These are phyloP conservation scores for Drosophila persimilis DNA, from an alignment of 1,140 invertebrate species.

Conservation along the genomic window DNA sequence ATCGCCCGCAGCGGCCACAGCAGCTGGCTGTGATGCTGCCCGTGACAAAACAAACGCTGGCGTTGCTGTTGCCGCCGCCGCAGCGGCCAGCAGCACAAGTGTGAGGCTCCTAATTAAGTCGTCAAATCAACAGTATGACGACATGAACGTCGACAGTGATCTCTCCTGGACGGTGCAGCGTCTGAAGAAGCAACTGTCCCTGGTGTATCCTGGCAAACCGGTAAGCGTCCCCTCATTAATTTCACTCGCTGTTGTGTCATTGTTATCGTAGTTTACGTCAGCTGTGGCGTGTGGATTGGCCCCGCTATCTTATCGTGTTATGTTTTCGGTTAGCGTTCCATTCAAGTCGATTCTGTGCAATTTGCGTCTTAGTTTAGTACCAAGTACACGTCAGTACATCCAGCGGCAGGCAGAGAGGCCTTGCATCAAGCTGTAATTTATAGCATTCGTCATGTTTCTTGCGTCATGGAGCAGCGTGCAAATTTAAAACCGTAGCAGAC, in stretches of 20 bases:
- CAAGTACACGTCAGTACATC: conserved; percentile 61
- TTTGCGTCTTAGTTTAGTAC: conserved; percentile 53
- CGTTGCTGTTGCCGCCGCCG: neutral
- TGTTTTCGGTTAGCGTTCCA: conserved; percentile 24
- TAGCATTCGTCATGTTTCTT: conserved; percentile 32
- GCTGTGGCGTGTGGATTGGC: neutral
- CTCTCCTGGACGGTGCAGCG: conserved; percentile 92
- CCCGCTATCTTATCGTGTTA: conserved; percentile 40
- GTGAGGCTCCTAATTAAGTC: conserved; percentile 90
- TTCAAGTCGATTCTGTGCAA: conserved; percentile 21
- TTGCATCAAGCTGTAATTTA: conserved; percentile 23
- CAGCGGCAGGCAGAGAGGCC: no score
- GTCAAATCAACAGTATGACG: conserved; percentile 94
- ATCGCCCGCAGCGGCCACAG: conserved; percentile 63
- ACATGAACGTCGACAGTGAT: conserved; percentile 92
- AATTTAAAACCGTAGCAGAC: no score
- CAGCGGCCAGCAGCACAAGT: conserved; percentile 24
- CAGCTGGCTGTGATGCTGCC: conserved; percentile 70
- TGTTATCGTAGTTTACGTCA: conserved; percentile 28
- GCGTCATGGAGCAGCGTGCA: conserved; percentile 29
- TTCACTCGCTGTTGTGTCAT: neutral
- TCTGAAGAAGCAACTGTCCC: conserved; percentile 91
- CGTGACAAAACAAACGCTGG: conserved; percentile 44
- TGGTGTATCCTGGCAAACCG: conserved; percentile 94
- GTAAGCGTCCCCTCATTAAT: conserved; percentile 84